Evolutionary conservation across 2,113 vertebrate genomes (phyloP).

Genomic region (Egretta garzetta): DNA sequence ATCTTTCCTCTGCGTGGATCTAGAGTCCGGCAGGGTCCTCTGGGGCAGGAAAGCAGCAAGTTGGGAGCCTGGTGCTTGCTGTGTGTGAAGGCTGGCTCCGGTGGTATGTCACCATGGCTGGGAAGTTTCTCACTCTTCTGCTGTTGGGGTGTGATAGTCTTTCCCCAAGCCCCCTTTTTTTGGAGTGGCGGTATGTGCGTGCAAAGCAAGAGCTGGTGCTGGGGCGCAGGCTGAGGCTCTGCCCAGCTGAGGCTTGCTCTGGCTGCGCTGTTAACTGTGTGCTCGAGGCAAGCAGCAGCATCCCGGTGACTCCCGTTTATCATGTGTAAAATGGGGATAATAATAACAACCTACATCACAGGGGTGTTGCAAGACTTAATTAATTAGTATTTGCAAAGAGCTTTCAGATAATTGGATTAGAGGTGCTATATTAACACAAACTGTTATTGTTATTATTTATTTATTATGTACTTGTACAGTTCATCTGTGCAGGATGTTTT

Average conservation of each 20-base stretch:
- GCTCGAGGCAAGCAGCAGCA: neutral
- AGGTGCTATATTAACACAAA: slow-evolving; percentile 66
- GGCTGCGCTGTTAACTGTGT: accelerated
- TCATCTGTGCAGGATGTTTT: slow-evolving; percentile 35
- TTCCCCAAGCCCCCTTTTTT: accelerated
- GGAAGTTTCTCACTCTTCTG: neutral
- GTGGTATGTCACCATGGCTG: accelerated
- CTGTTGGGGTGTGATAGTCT: neutral
- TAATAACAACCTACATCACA: slow-evolving; percentile 66
- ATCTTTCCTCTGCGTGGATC: neutral
- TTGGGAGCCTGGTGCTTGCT: neutral
- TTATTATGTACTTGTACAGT: slow-evolving; percentile 44
- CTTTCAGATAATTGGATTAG: slow-evolving; percentile 70
- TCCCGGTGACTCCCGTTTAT: slow-evolving; percentile 27
- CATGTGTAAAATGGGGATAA: slow-evolving; percentile 29
- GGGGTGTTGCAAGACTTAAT: slow-evolving; percentile 60
- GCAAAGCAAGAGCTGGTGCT: neutral
- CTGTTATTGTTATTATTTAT: slow-evolving; percentile 70
- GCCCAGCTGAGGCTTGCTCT: neutral
- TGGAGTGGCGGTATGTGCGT: accelerated
- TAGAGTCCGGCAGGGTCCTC: neutral
- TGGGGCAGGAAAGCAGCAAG: neutral
- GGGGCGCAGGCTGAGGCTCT: neutral
- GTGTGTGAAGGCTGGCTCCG: neutral
- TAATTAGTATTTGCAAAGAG: slow-evolving; percentile 70